These are phyloP conservation scores for Silurus meridionalis DNA, from an alignment of 2,113 vertebrate species.

Conservation along the genomic window DNA sequence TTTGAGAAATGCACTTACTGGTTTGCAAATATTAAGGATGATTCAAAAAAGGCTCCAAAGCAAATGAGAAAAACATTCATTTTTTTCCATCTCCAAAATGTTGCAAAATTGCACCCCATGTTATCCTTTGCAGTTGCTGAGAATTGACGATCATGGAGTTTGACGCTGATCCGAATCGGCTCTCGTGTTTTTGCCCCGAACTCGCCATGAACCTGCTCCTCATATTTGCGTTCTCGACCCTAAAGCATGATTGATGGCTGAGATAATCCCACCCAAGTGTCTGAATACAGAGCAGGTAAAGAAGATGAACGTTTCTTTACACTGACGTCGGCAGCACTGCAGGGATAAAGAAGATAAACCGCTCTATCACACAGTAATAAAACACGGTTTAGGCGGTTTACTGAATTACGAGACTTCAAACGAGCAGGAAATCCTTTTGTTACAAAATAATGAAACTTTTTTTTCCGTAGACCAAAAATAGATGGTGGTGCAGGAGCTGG, in stretches of 20 bases:
- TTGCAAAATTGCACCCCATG: no score
- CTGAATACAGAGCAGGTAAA: background rate
- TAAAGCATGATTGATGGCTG: background rate
- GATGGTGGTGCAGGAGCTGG: background rate
- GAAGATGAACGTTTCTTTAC: background rate
- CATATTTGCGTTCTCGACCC: background rate
- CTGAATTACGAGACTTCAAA: background rate
- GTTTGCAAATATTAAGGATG: no score
- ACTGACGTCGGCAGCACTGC: background rate
- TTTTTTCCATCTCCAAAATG: no score
- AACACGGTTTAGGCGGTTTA: background rate
- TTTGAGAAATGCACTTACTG: no score
- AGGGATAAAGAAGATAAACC: background rate
- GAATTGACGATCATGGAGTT: background rate
- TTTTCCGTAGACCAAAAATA: background rate
- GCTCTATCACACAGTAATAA: background rate
- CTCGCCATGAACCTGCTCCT: background rate
- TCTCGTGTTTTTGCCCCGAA: background rate
- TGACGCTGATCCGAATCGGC: constrained; percentile 10
- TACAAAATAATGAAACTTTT: background rate
- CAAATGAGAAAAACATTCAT: no score
- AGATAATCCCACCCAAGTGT: background rate
- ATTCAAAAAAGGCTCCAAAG: no score
- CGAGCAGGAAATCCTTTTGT: background rate
- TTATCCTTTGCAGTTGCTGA: no score